Evolutionary conservation across 2,888 invertebrate genomes (phyloP).

Genomic region (Hoplodrina blanda): DNA sequence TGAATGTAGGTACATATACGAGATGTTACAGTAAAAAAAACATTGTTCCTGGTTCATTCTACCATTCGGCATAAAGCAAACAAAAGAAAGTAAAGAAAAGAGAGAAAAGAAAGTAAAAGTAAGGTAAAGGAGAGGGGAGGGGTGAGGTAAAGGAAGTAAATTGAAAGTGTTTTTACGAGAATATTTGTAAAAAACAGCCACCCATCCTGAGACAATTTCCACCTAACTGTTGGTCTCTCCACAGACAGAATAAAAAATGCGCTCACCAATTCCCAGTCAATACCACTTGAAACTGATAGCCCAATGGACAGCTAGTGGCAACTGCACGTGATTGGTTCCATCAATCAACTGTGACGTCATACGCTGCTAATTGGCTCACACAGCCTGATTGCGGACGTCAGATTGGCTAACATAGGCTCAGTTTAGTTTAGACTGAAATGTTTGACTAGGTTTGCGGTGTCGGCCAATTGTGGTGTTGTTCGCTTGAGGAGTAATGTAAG

Average conservation of each 20-base stretch:
- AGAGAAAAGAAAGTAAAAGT: too few relatives aligned
- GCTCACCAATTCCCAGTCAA: conserved; percentile 19
- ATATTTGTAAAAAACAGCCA: too few relatives aligned
- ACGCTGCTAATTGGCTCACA: conserved; percentile 48
- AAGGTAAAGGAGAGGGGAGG: too few relatives aligned
- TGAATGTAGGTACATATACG: too few relatives aligned
- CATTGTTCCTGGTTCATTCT: too few relatives aligned
- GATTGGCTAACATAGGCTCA: conserved; percentile 1
- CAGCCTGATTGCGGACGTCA: conserved; percentile 14
- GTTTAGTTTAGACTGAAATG: not conserved
- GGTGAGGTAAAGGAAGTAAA: too few relatives aligned
- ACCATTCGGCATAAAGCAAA: too few relatives aligned
- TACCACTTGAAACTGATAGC: conserved; percentile 43
- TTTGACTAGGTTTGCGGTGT: not conserved
- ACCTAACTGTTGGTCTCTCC: not conserved
- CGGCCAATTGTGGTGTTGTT: not conserved
- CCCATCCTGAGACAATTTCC: too few relatives aligned
- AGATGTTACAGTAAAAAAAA: too few relatives aligned
- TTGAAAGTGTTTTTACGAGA: too few relatives aligned
- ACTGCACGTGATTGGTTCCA: conserved; percentile 41
- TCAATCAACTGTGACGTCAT: conserved; percentile 50
- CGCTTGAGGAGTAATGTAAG: not conserved
- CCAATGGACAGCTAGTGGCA: conserved; percentile 5
- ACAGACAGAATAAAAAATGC: conserved; percentile 22
- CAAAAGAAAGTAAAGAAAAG: too few relatives aligned